Conservation (phyloP, 2,888 invertebrate species). For the Geophilus truncorum region DNA sequence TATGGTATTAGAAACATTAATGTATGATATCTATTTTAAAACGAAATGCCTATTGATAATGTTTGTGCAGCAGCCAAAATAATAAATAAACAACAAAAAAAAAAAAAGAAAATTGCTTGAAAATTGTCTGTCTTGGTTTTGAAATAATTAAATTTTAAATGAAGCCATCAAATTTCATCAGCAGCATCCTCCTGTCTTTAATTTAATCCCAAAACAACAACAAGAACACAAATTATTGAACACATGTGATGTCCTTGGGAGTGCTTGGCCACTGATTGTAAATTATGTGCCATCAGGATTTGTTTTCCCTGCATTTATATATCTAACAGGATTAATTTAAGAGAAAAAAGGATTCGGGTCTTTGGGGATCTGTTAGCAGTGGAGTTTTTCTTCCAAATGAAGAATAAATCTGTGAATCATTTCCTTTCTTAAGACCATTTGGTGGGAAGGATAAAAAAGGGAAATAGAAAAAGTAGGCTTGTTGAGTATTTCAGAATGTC, state of each 20-base stretch:
- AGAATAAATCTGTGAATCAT: background rate
- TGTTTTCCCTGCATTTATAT: background rate
- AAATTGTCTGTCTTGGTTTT: background rate
- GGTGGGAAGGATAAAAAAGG: background rate
- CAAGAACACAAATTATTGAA: constrained; percentile 19
- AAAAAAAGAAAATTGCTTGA: background rate
- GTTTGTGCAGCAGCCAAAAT: constrained; percentile 19
- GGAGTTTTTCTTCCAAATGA: background rate
- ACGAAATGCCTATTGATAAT: constrained; percentile 18
- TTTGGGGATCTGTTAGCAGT: background rate
- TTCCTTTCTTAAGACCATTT: background rate
- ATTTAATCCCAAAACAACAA: constrained; percentile 24
- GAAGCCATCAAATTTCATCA: constrained; percentile 1
- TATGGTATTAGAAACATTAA: constrained; percentile 4
- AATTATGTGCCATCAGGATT: background rate
- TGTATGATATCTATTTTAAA: constrained; percentile 23
- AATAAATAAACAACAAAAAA: background rate
- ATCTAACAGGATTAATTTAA: background rate
- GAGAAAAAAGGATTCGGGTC: background rate
- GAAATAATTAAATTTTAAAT: background rate
- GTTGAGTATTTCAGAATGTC: constrained; percentile 13
- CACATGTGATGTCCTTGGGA: background rate
- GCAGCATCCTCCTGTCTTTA: background rate
- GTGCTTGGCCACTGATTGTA: background rate
- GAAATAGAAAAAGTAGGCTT: constrained; percentile 22